phyloP scores from a whole-genome alignment of 1,140 invertebrate species.

The Medauroidea extradentata region DNA sequence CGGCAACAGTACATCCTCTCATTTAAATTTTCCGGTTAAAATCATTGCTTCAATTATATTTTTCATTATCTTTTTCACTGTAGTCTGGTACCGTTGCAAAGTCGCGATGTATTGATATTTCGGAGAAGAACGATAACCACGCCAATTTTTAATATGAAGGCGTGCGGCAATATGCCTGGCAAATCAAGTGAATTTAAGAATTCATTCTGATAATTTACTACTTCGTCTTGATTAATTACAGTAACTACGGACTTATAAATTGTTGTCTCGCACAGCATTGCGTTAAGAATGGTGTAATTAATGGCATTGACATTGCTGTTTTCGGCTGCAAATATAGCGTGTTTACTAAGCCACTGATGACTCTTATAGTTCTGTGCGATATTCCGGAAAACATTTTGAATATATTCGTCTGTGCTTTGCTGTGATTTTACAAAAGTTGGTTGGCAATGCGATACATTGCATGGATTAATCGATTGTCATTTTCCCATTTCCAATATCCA shows the following conservation, averaged over 20 bases:
- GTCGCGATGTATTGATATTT: conserved; percentile 41
- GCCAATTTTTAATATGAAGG: conserved; percentile 11
- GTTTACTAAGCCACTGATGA: conserved; percentile 34
- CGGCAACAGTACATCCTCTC: conserved; percentile 43
- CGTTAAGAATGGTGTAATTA: conserved; percentile 32
- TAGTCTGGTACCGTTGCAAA: conserved; percentile 46
- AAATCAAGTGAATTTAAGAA: conserved; percentile 16
- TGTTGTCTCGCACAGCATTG: conserved; percentile 28
- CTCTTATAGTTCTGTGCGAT: conserved; percentile 33
- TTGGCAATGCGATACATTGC: conserved; percentile 16
- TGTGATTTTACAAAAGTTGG: conserved; percentile 23
- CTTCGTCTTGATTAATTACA: conserved; percentile 8
- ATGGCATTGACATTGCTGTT: conserved; percentile 33
- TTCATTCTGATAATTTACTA: conserved; percentile 4
- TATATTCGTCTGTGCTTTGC: conserved; percentile 35
- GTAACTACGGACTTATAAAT: conserved; percentile 7
- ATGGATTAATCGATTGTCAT: conserved; percentile 1
- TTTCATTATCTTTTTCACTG: conserved; percentile 42
- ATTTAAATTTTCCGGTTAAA: conserved; percentile 39
- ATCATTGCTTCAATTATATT: conserved; percentile 46
- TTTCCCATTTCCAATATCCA: conserved; percentile 25
- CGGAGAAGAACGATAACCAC: conserved; percentile 16
- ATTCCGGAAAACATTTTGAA: conserved; percentile 24
- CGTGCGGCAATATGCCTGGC: conserved; percentile 32
- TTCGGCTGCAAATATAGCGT: conserved; percentile 32